Evolutionary conservation across 2,113 vertebrate genomes (phyloP).

Genomic region (Cochlearius cochlearius): DNA sequence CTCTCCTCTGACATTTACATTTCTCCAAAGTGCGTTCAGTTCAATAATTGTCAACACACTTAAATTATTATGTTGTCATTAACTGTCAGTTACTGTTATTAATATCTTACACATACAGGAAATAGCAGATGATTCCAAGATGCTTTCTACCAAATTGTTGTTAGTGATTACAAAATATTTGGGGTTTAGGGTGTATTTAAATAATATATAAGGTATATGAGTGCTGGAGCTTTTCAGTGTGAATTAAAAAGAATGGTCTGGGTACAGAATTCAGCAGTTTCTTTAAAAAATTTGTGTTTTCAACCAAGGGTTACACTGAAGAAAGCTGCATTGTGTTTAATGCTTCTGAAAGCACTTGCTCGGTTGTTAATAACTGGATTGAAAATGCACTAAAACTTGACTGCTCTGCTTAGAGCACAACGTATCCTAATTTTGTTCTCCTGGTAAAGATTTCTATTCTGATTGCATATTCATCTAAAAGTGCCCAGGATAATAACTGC

Average conservation of each 20-base stretch:
- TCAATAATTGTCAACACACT: neutral
- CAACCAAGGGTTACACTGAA: slow-evolving; percentile 18
- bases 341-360: slow-evolving; percentile 47
- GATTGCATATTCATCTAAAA: slow-evolving; percentile 15
- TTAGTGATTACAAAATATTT: neutral
- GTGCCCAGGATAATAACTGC: neutral
- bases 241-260: neutral
- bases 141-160: neutral
- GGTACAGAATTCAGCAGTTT: neutral
- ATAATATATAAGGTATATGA: neutral
- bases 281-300: neutral
- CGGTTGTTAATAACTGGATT: neutral
- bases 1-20: slow-evolving; percentile 18
- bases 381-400: neutral
- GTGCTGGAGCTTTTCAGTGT: neutral
- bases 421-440: slow-evolving; percentile 25
- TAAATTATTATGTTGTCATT: slow-evolving; percentile 13
- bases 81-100: neutral
- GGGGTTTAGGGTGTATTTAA: neutral
- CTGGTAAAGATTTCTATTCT: neutral
- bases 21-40: neutral
- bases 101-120: neutral
- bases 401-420: neutral
- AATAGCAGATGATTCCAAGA: neutral
- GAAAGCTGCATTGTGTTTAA: neutral